Base-by-base conservation (phyloP, 1,140 invertebrate species). In the Dendrolimus punctatus region DNA sequence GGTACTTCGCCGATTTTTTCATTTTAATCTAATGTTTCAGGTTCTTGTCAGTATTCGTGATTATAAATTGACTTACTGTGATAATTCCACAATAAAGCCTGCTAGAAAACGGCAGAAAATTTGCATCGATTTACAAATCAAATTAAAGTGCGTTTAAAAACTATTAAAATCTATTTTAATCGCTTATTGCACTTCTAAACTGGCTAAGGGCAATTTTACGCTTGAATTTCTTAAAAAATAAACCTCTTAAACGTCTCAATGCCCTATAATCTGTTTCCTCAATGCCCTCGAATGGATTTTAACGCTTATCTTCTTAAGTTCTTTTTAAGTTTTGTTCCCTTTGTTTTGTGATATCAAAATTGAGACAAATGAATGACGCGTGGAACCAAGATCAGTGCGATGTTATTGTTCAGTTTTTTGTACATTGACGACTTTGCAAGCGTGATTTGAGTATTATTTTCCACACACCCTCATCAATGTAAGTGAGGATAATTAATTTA, bases 281-380 rank as follows among this genome's bases (percentile, higher is more conserved):
- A 66, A 65, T 77, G 69, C 73, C 66, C 69, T 64, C 44, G 64
- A 71, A 66, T 66, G 71, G 69, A 60, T 67, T 73, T 77, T 71
- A 71, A 60, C 60, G 64, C 64, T 80, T 78, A 81, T 78, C 72
- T 68, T 66, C 70, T 79, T 76, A 76, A 68, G 66, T 62, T 62
- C 58, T 73, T 74, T 76, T 75, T 70, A 62, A 58, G 62, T 72
- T 78, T 78, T 73, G 68, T 75, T 65, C 57, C 52, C 57, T 81
- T 80, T 81, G 65, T 78, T 68, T 73, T 42, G 66, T 54, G 62
- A 71, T 62, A 64, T 55, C 67, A 62, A 76, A 75, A 73, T 78
- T 73, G 69, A 73, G 69, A 81, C 73, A 80, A 83, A 76, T 63
- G 69, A 71, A 69, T 72, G 72, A 71, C 73, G 72, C 70, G 71